phyloP scores from a whole-genome alignment of 2,113 vertebrate species.

The Macroglossus sobrinus region DNA sequence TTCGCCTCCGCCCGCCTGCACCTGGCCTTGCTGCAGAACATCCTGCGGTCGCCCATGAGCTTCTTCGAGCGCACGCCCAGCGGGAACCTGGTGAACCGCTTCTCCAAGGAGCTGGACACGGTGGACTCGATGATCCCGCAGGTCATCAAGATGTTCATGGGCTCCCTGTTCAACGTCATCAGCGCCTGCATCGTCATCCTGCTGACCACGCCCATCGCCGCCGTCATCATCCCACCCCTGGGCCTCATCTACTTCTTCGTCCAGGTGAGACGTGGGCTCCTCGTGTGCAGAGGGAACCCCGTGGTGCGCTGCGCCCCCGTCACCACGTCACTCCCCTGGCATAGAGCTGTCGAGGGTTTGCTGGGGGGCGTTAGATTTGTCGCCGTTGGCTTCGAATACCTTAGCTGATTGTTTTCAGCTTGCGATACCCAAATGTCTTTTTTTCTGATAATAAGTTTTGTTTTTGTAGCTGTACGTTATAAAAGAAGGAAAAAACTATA shows the following conservation, averaged over 20 bases:
- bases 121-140: constrained; percentile 93
- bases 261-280: constrained; percentile 84
- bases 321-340: rapidly evolving
- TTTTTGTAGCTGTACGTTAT: neutral
- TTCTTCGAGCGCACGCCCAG: constrained; percentile 98
- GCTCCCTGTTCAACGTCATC: constrained; percentile 91
- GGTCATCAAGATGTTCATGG: constrained; percentile 98
- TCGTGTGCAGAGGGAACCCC: rapidly evolving
- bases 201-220: constrained; percentile 90
- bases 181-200: constrained; percentile 91
- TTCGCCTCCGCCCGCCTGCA: constrained; percentile 92
- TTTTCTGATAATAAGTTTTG: neutral
- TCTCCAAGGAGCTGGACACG: constrained; percentile 96
- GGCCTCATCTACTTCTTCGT: constrained; percentile 94
- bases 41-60: constrained; percentile 94
- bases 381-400: neutral
- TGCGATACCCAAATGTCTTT: neutral
- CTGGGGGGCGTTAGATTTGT: neutral
- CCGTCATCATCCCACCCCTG: constrained; percentile 90
- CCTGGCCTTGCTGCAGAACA: constrained; percentile 87
- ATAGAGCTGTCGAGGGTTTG: neutral
- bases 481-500: neutral
- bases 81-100: constrained; percentile 97
- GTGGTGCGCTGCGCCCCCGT: rapidly evolving
- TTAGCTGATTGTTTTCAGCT: neutral